Conservation (phyloP, 1,140 invertebrate genomes). For the Parasteatoda tepidariorum region DNA sequence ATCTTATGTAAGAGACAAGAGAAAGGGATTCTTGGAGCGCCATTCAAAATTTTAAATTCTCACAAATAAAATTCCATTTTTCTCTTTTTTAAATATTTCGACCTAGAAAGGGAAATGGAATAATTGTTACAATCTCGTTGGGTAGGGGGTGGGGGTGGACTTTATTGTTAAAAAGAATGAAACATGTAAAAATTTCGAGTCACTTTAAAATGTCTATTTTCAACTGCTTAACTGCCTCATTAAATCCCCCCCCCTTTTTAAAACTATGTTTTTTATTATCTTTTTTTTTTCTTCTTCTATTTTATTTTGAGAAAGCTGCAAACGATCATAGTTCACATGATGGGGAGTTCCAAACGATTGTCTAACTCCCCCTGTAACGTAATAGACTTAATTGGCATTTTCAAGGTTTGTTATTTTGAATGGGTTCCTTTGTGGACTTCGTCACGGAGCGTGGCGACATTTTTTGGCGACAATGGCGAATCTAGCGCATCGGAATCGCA, state of each 20-base stretch:
- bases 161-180: conserved; percentile 6
- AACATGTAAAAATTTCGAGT: neutral
- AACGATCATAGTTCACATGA: neutral
- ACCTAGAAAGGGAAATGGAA: neutral
- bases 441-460: conserved; percentile 23
- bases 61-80: too few species aligned
- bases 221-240: conserved; percentile 4
- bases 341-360: neutral
- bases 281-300: neutral
- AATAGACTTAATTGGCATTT: conserved; percentile 35
- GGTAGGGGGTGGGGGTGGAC: neutral
- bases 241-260: neutral
- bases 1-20: too few species aligned
- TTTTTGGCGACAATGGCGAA: conserved; percentile 24
- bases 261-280: neutral
- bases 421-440: conserved; percentile 10
- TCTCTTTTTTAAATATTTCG: too few species aligned
- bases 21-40: too few species aligned
- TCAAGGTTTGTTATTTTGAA: conserved; percentile 34
- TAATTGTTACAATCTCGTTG: neutral
- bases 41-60: too few species aligned
- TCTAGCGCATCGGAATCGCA: conserved; percentile 26
- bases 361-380: neutral
- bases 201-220: conserved; percentile 17
- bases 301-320: neutral